Percentiles rank a stretch among this genome's conserved stretches.
phyloP scores from a whole-genome alignment of 2,888 invertebrate genomes.

The Andrena camellia region DNA sequence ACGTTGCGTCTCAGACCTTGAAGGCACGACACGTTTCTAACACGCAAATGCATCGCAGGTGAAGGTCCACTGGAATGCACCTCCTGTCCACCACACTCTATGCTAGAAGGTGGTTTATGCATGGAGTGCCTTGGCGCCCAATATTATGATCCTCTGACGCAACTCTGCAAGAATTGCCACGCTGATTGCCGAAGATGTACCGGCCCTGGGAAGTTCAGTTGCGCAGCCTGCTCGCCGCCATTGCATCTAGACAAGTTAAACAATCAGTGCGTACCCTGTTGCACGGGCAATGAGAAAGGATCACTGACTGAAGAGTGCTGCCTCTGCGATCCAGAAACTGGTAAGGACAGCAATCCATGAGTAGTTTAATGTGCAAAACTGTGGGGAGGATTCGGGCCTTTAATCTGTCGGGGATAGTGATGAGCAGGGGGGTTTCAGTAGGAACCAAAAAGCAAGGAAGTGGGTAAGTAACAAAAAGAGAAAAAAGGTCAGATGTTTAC shows the following conservation, averaged over 20 bases:
- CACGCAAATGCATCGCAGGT: conserved; percentile 83
- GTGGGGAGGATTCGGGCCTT: too few relatives aligned
- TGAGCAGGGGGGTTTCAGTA: too few relatives aligned
- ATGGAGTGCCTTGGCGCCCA: conserved; percentile 92
- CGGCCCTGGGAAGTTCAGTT: conserved; percentile 90
- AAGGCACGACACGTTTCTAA: not conserved
- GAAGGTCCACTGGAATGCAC: conserved; percentile 91
- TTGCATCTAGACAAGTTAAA: conserved; percentile 90
- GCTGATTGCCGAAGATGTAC: conserved; percentile 89
- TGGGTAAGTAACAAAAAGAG: too few relatives aligned
- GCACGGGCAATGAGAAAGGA: conserved; percentile 86
- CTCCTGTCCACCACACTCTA: conserved; percentile 90
- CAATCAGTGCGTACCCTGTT: conserved; percentile 92
- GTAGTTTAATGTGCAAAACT: not conserved
- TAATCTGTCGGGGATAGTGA: too few relatives aligned
- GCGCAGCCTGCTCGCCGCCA: conserved; percentile 89
- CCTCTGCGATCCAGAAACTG: conserved; percentile 89
- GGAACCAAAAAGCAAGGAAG: too few relatives aligned
- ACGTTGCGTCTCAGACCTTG: not conserved
- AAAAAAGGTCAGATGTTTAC: too few relatives aligned
- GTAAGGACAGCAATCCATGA: conserved; percentile 83
- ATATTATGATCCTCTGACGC: conserved; percentile 90
- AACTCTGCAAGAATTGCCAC: conserved; percentile 90
- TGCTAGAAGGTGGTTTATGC: conserved; percentile 91
- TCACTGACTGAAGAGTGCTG: conserved; percentile 88